Evolutionary conservation across 2,113 vertebrate genomes (phyloP), one percentile per base, ranked within the genome.

Genomic region (Equus przewalskii): DNA sequence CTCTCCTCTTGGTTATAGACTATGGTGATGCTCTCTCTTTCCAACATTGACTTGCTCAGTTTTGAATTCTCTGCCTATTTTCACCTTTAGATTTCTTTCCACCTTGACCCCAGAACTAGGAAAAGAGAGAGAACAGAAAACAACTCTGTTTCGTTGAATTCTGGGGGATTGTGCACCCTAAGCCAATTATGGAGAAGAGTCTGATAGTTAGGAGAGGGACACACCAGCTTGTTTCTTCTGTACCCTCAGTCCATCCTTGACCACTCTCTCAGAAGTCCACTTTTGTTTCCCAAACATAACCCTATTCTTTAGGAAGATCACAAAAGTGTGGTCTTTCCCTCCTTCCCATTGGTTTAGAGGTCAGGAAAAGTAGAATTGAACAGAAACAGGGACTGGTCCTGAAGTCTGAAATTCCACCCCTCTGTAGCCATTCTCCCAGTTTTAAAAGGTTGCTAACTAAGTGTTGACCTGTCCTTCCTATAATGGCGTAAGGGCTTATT

Each of bases 41-140:
- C 4, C 58, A 26, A 51, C 9, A 67, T 33, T 0, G 1, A 28
- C 30, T 93, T 94, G 46, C 30, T 82, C 79, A 15, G 56, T 81
- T 92, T 97, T 82, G 28, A 94, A 18, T n/a, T 91, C 56, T 64
- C 46, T 60, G 26, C n/a, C 26, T 80, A 89, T 65, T 19, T 95
- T 96, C 19, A 75, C 21, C 5, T 72, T 86, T 60, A 58, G 56
- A 94, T 82, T 76, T 95, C 46, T 92, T 76, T n/a, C 21, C 73
- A 12, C 44, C 41, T n/a, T 92, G 21, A 44, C 9, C 18, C 44
- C 56, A 85, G 28, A 62, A 46, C 15, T 54, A 83, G 22, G 21
- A 80, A 80, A 89, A 80, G 56, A 79, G 6, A 86, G 90, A 94
- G n/a, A 70, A 46, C 14, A 76, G 58, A 82, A 94, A 94, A 33